Percentiles rank a stretch among this genome's conserved stretches.
phyloP scores from a whole-genome alignment of 2,888 invertebrate species.

The Pimpla rufipes region DNA sequence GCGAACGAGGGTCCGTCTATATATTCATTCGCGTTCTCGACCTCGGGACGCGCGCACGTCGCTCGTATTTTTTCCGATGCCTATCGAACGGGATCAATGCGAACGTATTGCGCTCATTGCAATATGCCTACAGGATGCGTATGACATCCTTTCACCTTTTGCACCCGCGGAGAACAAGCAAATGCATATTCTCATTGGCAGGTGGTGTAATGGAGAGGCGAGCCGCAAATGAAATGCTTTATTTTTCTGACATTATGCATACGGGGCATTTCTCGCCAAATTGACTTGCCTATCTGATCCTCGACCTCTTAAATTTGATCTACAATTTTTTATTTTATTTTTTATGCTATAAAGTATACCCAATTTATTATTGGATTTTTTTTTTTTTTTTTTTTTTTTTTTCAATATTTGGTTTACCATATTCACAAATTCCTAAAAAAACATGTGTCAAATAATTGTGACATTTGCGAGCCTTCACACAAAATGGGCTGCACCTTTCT shows the following conservation, averaged over 20 bases:
- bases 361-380: too few species aligned
- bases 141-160: conserved; percentile 46
- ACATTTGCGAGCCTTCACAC: too few species aligned
- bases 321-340: background rate
- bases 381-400: too few species aligned
- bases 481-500: too few species aligned
- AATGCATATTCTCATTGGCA: conserved; percentile 10
- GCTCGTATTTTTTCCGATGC: conserved; percentile 15
- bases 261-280: background rate
- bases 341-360: too few species aligned
- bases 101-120: background rate
- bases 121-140: conserved; percentile 12
- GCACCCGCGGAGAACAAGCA: background rate
- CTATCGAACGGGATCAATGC: conserved; percentile 43
- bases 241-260: background rate
- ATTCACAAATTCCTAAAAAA: too few species aligned
- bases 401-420: too few species aligned
- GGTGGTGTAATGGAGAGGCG: background rate
- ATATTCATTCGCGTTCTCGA: conserved; percentile 42
- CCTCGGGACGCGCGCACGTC: conserved; percentile 8
- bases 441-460: too few species aligned
- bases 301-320: too few species aligned
- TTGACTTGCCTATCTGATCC: too few species aligned
- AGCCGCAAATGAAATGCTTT: background rate
- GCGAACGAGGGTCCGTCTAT: conserved; percentile 33